Base-by-base conservation (phyloP, 2,113 vertebrate genomes). In the Mustela nigripes region DNA sequence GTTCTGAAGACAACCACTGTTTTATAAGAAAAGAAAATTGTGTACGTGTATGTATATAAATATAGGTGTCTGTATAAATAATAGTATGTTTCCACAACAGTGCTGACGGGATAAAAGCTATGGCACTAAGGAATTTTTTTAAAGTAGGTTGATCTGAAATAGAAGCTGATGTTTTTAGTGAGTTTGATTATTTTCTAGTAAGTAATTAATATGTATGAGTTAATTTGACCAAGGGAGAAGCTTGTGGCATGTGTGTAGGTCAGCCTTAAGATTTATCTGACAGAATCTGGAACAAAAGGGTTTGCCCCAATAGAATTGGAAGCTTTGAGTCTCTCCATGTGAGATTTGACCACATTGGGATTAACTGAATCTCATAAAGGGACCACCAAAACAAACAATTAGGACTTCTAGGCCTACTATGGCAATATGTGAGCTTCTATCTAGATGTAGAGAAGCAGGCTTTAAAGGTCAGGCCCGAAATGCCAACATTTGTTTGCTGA, bases 101-200 rank as follows among this genome's bases (percentile, higher is more conserved):
- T 85, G 19, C 31, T 95, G 36, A 48, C 22, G 60, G 33, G 26
- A 22, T 89, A 58, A 81, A 94, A 97, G 63, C 69, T 95, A 67
- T 84, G 22, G 36, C 16, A 62, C 31, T 48, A 62, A 82, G 58
- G 28, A 58, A 12, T 73, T 96, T 90, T 90, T 93, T 81, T 58
- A 60, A 94, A 83, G n/a, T 90, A 74, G 36, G 45, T 79, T 50
- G 89, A 2, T 82, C 78, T 85, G 16, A 69, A 36, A 60, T 42
- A 89, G 58, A 39, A 93, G 56, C 56, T 89, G 15, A 22, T 69
- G 28, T 84, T 95, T 87, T 87, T 91, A 84, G 24, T 60, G 69
- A 83, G 42, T 78, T 73, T 74, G 22, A 81, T 12, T 96, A 58
- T 96, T 90, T 93, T 89, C 15, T 80, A 95, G 60, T 33, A 50